Percentiles rank a stretch among this genome's conserved stretches.
These are phyloP conservation scores for Nemopilema nomurai DNA, from an alignment of 30 jellyfish, hydroid and myxozoan species.

Conservation along the genomic window DNA sequence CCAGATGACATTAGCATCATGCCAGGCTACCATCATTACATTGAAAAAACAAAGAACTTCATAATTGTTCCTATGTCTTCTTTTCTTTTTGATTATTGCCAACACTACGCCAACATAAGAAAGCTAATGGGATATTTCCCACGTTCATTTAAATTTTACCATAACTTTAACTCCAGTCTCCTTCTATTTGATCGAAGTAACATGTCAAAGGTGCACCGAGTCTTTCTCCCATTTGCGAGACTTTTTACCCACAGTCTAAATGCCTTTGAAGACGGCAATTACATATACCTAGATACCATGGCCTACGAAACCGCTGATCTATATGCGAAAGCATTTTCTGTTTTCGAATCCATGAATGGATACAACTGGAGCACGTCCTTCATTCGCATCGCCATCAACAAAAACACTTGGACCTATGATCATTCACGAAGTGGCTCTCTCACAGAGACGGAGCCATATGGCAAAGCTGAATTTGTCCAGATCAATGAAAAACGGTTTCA, in stretches of 20 bases:
- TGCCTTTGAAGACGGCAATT: slow-evolving; percentile 51
- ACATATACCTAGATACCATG: slow-evolving; percentile 51
- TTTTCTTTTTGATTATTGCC: slow-evolving; percentile 51
- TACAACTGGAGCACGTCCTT: slow-evolving; percentile 46
- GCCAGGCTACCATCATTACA: slow-evolving; percentile 65
- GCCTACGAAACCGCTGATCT: slow-evolving; percentile 44
- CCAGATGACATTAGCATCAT: slow-evolving; percentile 37
- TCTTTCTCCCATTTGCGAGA: slow-evolving; percentile 50
- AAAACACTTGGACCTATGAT: slow-evolving; percentile 46
- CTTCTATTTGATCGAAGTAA: slow-evolving; percentile 47
- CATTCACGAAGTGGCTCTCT: slow-evolving; percentile 36
- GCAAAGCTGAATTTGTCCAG: slow-evolving; percentile 44
- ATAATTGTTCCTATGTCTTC: slow-evolving; percentile 64
- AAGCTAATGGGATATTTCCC: slow-evolving; percentile 30
- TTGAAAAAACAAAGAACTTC: slow-evolving; percentile 28
- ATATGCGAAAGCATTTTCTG: slow-evolving; percentile 9
- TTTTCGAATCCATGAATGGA: slow-evolving; percentile 17
- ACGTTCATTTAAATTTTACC: slow-evolving; percentile 40
- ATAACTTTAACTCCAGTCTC: slow-evolving; percentile 51
- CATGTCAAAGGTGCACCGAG: slow-evolving; percentile 58
- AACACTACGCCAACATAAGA: slow-evolving; percentile 1
- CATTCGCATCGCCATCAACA: slow-evolving; percentile 63
- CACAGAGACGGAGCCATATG: slow-evolving; percentile 49
- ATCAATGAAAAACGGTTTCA: slow-evolving; percentile 48
- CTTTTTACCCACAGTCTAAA: slow-evolving; percentile 49